phyloP scores from a whole-genome alignment of 2,888 invertebrate genomes.

The Lobophora halterata region DNA sequence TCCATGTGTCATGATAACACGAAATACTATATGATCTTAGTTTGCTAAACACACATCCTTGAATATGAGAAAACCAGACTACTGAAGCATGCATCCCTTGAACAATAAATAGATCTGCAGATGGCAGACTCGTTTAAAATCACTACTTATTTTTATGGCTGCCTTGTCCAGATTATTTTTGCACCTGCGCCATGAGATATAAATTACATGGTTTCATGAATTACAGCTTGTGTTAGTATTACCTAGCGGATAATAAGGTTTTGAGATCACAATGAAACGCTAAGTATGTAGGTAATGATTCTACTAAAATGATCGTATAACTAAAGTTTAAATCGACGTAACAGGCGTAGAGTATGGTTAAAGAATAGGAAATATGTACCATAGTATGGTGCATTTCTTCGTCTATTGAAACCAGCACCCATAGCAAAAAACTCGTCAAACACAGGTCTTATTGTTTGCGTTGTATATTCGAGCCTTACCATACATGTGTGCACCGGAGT shows the following conservation, averaged over 20 bases:
- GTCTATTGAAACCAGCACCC: slow-evolving; percentile 27
- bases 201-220: slow-evolving; percentile 16
- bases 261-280: not conserved
- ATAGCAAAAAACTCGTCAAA: slow-evolving; percentile 32
- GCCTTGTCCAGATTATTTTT: slow-evolving; percentile 42
- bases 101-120: slow-evolving; percentile 41
- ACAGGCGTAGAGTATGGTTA: too few species aligned
- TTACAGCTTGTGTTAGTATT: too few species aligned
- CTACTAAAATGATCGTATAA: too few species aligned
- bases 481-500: slow-evolving; percentile 55
- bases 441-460: slow-evolving; percentile 36
- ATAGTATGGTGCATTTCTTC: slow-evolving; percentile 13
- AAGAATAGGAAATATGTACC: slow-evolving; percentile 4
- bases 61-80: slow-evolving; percentile 21
- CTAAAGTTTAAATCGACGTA: too few species aligned
- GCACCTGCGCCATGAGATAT: slow-evolving; percentile 42
- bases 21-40: slow-evolving; percentile 13
- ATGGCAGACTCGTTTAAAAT: slow-evolving; percentile 39
- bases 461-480: slow-evolving; percentile 18
- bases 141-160: slow-evolving; percentile 44
- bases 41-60: slow-evolving; percentile 16
- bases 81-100: slow-evolving; percentile 42
- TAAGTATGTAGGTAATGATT: too few species aligned
- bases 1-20: too few species aligned
- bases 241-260: too few species aligned